phyloP scores from a whole-genome alignment of 2,888 invertebrate species.

The Phyllotreta striolata region DNA sequence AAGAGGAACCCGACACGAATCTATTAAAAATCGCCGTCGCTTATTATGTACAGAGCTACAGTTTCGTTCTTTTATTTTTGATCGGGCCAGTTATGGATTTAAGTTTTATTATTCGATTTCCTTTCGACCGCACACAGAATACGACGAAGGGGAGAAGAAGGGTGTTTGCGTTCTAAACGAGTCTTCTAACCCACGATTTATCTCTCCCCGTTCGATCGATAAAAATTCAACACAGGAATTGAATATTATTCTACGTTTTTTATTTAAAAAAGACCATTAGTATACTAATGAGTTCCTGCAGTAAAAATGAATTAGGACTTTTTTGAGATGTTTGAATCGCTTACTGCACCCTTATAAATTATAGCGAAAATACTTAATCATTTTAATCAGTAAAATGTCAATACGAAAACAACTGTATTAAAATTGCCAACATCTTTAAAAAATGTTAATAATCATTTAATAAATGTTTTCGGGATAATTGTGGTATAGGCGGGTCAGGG shows the following conservation, averaged over 20 bases:
- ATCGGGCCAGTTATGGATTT: conserved; percentile 55
- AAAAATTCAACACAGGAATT: conserved; percentile 4
- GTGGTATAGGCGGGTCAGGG: conserved; percentile 11
- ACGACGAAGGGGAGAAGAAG: conserved; percentile 21
- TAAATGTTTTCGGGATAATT: neutral
- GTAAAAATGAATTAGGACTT: neutral
- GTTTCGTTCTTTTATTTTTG: conserved; percentile 50
- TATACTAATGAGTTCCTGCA: neutral
- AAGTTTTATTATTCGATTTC: conserved; percentile 42
- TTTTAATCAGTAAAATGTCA: too few relatives aligned
- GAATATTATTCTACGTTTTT: neutral
- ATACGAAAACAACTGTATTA: neutral
- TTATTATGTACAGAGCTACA: conserved; percentile 47
- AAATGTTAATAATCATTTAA: neutral
- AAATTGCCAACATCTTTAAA: neutral
- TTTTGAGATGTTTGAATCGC: too few relatives aligned
- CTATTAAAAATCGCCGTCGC: conserved; percentile 56
- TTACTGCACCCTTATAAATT: too few relatives aligned
- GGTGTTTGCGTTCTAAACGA: conserved; percentile 35
- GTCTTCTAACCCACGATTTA: conserved; percentile 21
- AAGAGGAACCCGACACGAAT: conserved; percentile 49
- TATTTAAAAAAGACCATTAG: neutral
- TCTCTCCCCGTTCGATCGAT: conserved; percentile 5
- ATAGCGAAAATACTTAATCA: too few relatives aligned
- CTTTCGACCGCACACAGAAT: conserved; percentile 39